These are phyloP conservation scores for Epinephelus lanceolatus DNA, from an alignment of 2,113 vertebrate genomes.

Conservation along the genomic window DNA sequence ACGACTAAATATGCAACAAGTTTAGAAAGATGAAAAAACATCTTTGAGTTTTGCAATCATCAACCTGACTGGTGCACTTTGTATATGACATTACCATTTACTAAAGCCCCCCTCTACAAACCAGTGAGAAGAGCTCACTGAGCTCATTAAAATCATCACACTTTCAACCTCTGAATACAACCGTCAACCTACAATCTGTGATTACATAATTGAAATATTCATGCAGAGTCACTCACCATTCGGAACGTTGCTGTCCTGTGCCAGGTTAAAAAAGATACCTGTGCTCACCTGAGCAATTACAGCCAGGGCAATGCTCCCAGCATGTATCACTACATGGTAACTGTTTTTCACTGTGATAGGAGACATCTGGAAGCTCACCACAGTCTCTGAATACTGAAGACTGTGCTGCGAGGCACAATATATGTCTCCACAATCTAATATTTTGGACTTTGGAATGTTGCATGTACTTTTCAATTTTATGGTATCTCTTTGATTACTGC, in stretches of 20 bases:
- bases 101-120: too few relatives aligned
- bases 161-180: background rate
- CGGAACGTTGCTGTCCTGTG: conserved; percentile 46
- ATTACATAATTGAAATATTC: background rate
- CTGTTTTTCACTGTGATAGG: background rate
- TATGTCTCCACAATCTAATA: background rate
- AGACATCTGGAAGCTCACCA: conserved; percentile 1
- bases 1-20: too few relatives aligned
- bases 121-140: too few relatives aligned
- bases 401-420: background rate
- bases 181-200: too few relatives aligned
- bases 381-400: background rate
- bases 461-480: background rate
- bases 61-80: too few relatives aligned
- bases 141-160: background rate
- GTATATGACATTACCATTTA: too few relatives aligned
- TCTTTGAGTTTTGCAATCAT: too few relatives aligned
- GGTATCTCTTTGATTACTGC: conserved; percentile 2
- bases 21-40: too few relatives aligned
- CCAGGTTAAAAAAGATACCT: conserved; percentile 30
- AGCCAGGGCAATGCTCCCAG: conserved; percentile 47
- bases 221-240: conserved; percentile 61
- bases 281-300: conserved; percentile 40
- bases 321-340: conserved; percentile 25
- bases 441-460: conserved; percentile 62